These are phyloP conservation scores for Apotomis capreana DNA, from an alignment of 2,888 invertebrate genomes.

Conservation along the genomic window DNA sequence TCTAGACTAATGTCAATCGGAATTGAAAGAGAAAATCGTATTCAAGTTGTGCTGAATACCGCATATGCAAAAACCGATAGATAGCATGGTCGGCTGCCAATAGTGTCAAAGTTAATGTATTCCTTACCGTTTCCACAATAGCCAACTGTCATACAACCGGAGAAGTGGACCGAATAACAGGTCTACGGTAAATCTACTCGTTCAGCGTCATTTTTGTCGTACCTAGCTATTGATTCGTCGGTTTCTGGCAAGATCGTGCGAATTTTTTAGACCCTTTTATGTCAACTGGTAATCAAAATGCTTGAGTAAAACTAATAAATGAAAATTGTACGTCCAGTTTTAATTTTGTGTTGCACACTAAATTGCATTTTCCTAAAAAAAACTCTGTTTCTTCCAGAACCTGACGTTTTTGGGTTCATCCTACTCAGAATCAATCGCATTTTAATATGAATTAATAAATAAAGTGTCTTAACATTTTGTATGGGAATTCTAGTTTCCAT, in stretches of 20 bases:
- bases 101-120: slow-evolving; percentile 41
- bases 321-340: too few relatives aligned
- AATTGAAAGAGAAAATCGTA: slow-evolving; percentile 26
- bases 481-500: too few relatives aligned
- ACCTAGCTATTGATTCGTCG: slow-evolving; percentile 9
- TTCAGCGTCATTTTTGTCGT: slow-evolving; percentile 16
- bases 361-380: too few relatives aligned
- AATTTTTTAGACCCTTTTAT: slow-evolving; percentile 1
- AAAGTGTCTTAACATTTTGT: too few relatives aligned
- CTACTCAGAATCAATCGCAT: too few relatives aligned
- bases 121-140: slow-evolving; percentile 22
- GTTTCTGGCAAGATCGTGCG: slow-evolving; percentile 17
- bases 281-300: background rate
- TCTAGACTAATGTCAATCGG: slow-evolving; percentile 7
- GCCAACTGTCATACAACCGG: slow-evolving; percentile 20
- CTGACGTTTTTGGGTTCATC: too few relatives aligned
- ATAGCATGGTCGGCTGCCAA: slow-evolving; percentile 33
- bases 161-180: slow-evolving; percentile 23
- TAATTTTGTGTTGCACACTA: too few relatives aligned
- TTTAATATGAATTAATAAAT: too few relatives aligned
- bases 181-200: background rate
- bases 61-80: slow-evolving; percentile 35
- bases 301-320: too few relatives aligned
- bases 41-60: slow-evolving; percentile 29
- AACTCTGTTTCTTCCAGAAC: too few relatives aligned